Conservation (phyloP, 2,888 invertebrate genomes). For the Mimumesa dahlbomi region DNA sequence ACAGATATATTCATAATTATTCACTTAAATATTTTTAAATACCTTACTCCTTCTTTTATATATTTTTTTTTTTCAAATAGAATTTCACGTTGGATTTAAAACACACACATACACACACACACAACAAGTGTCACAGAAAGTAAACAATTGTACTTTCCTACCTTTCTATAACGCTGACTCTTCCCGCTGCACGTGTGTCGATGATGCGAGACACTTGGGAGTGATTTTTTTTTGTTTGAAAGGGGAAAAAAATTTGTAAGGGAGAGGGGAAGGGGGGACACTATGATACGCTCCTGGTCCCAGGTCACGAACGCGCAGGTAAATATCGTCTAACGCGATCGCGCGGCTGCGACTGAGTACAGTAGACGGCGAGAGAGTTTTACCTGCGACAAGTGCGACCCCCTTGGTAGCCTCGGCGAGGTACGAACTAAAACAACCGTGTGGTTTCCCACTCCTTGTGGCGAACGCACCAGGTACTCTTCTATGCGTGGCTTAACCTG, state of each 20-base stretch:
- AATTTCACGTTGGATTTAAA: too few species aligned
- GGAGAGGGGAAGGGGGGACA: background rate
- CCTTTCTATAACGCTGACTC: constrained; percentile 26
- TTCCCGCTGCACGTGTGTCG: background rate
- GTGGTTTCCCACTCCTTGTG: constrained; percentile 27
- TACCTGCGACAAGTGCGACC: constrained; percentile 65
- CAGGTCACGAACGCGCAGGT: constrained; percentile 66
- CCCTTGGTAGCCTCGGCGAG: constrained; percentile 50
- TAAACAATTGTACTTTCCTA: too few species aligned
- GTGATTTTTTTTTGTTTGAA: too few species aligned
- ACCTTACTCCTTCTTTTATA: too few species aligned
- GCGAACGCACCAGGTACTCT: background rate
- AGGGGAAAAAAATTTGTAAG: background rate
- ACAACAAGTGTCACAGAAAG: too few species aligned
- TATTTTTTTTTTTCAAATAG: too few species aligned
- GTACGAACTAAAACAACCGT: constrained; percentile 21
- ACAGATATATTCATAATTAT: too few species aligned
- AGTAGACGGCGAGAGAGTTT: constrained; percentile 57
- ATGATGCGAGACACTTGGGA: background rate
- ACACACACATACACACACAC: too few species aligned
- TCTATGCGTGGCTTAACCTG: constrained; percentile 16
- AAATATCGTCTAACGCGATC: constrained; percentile 68
- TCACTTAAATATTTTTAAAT: too few species aligned
- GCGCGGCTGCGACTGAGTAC: constrained; percentile 75
- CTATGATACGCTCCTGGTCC: constrained; percentile 37